Percentiles rank a stretch among this genome's conserved stretches.
phyloP scores from a whole-genome alignment of 2,797 vertebrate species.

The Chaetophractus vellerosus region DNA sequence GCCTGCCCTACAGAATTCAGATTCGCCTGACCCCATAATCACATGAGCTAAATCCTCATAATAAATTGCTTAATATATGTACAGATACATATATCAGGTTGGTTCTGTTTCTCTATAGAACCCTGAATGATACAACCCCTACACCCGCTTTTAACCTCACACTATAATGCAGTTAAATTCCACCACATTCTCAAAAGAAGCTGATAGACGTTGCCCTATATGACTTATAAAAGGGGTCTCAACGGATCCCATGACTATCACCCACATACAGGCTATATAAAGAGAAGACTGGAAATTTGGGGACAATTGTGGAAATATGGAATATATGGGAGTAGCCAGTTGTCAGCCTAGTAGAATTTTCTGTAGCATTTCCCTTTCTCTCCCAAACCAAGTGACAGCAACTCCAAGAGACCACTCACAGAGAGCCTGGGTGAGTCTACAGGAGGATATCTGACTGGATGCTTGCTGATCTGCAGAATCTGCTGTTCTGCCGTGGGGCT shows the following conservation, averaged over 20 bases:
- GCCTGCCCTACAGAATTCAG: too few relatives aligned
- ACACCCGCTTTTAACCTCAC: neutral
- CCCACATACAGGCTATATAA: neutral
- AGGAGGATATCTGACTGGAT: neutral
- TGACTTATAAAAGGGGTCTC: neutral
- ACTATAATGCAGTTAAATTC: neutral
- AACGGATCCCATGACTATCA: neutral
- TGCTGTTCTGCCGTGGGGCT: neutral
- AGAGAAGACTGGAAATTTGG: neutral
- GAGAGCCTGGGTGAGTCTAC: neutral
- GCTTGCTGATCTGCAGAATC: neutral
- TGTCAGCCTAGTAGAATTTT: neutral
- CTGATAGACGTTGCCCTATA: neutral
- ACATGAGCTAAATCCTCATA: too few relatives aligned
- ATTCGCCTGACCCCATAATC: too few relatives aligned
- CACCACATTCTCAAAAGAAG: neutral
- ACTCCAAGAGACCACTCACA: neutral
- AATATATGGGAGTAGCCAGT: neutral
- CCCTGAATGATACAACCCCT: too few relatives aligned
- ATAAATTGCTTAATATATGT: too few relatives aligned
- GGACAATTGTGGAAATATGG: neutral
- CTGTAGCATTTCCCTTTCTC: neutral
- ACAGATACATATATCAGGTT: too few relatives aligned
- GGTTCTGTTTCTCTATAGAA: too few relatives aligned
- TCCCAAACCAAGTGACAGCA: neutral